These are phyloP conservation scores for Sarcophaga caerulescens DNA, from an alignment of 2,888 invertebrate species.

Conservation along the genomic window DNA sequence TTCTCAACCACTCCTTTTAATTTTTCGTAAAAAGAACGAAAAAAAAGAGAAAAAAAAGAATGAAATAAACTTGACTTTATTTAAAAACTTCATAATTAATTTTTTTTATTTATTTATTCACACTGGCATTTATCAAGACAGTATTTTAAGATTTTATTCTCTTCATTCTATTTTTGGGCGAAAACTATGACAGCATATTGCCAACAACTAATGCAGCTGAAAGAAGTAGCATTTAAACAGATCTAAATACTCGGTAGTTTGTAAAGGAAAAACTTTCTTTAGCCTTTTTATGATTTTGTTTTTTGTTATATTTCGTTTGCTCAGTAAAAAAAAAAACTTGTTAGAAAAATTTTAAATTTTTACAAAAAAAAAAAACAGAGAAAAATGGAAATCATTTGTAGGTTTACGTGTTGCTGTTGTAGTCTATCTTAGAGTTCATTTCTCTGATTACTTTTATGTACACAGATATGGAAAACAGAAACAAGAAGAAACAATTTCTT, in stretches of 20 bases:
- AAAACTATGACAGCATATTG: background rate
- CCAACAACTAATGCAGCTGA: background rate
- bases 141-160: conserved; percentile 28
- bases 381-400: background rate
- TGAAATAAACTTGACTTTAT: background rate
- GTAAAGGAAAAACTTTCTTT: conserved; percentile 14
- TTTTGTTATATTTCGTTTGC: background rate
- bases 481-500: background rate
- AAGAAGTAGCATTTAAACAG: background rate
- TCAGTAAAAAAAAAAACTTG: background rate
- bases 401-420: background rate
- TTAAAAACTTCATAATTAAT: conserved; percentile 4
- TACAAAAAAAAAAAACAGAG: background rate
- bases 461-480: background rate
- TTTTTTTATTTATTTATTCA: conserved; percentile 12
- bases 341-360: background rate
- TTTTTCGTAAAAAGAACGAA: background rate
- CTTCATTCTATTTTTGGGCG: background rate
- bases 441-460: conserved; percentile 56
- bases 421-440: conserved; percentile 35
- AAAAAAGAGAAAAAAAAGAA: background rate
- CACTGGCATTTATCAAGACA: conserved; percentile 32
- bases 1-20: conserved; percentile 19
- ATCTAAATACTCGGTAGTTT: background rate
- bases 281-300: background rate